A percentile compares a stretch with the other conserved stretches of the same genome.
phyloP scores from a whole-genome alignment of 2,888 invertebrate species.

The Lochmaea crataegi region DNA sequence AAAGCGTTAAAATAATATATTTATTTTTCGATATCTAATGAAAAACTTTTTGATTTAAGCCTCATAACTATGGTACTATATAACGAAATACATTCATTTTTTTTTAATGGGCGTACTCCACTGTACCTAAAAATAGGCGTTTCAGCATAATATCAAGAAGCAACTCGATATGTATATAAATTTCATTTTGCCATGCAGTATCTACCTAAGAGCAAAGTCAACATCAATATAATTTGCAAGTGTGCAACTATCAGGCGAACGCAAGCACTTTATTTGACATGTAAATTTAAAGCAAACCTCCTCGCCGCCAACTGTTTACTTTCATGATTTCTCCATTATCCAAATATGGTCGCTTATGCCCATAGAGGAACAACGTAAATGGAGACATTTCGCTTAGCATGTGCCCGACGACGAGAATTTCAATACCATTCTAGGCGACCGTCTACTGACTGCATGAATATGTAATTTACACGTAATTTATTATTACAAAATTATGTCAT shows the following conservation, averaged over 20 bases:
- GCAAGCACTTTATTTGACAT: conserved; percentile 11
- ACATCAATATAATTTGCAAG: conserved; percentile 17
- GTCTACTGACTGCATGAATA: conserved; percentile 5
- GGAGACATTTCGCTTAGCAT: conserved; percentile 27
- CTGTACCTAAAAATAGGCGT: not conserved
- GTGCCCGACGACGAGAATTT: not conserved
- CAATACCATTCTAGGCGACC: conserved; percentile 17
- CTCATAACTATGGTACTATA: too few species aligned
- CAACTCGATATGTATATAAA: conserved; percentile 5
- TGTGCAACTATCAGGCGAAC: conserved; percentile 8
- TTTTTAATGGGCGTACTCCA: too few species aligned
- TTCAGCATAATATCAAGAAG: conserved; percentile 9
- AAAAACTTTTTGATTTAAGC: too few species aligned
- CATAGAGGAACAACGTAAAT: conserved; percentile 21
- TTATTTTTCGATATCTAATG: too few species aligned
- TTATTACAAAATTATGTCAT: not conserved
- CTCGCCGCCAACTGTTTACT: conserved; percentile 15
- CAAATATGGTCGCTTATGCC: conserved; percentile 22
- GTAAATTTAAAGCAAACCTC: conserved; percentile 17
- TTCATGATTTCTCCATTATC: conserved; percentile 29
- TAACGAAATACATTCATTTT: too few species aligned
- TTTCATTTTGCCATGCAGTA: not conserved
- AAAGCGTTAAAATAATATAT: too few species aligned
- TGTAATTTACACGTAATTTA: not conserved
- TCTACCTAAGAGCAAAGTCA: conserved; percentile 2